Base-by-base conservation (phyloP, 2,888 invertebrate species). In the Marasmarcha lunaedactyla region DNA sequence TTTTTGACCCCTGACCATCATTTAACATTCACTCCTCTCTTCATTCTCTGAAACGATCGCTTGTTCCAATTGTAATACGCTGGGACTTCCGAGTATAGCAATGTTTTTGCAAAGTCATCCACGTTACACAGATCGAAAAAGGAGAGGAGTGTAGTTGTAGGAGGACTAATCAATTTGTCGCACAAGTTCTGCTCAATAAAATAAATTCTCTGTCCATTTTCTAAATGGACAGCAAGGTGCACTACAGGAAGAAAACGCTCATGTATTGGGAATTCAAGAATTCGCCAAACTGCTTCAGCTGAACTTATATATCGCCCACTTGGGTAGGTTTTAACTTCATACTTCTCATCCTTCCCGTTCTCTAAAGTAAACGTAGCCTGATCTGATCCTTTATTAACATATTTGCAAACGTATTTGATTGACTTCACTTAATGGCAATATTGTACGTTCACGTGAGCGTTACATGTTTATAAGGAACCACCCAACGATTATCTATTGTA, bases 211-310 rank as follows among this genome's bases (percentile, higher is more conserved):
- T 30, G 30, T 30, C 30, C 30, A 30, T 7, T 30, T 30, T 30
- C 9, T 11, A 30, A 30, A 30, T 30, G 30, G 11, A 30, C 30
- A 30, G 30, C 30, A n/a, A 30, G 11, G 11, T 30, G 38, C 33
- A 51, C n/a, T 6, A 43, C 40, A n/a, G 47, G 34, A 26, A 43
- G 20, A 27, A 35, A 51, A 20, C 48, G 47, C 14, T 46, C 45
- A 1, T 30, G 30, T n/a, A 7, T 30, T n/a, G 4, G 30, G 11
- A 30, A 30, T 30, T 30, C n/a, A 11, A 30, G 11, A 10, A 20
- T 20, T 20, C 20, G 7, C 7, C 20, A 20, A 20, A 20, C 20
- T 20, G 20, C 20, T 20, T 20, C 20, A 20, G 20, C 20, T 20
- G 20, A 20, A 20, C 20, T 20, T 20, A 20, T 20, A 20, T 20